Evolutionary conservation across 2,888 invertebrate species (phyloP), one percentile per base, ranked within the genome.

Genomic region (Drosophila vallismaia): DNA sequence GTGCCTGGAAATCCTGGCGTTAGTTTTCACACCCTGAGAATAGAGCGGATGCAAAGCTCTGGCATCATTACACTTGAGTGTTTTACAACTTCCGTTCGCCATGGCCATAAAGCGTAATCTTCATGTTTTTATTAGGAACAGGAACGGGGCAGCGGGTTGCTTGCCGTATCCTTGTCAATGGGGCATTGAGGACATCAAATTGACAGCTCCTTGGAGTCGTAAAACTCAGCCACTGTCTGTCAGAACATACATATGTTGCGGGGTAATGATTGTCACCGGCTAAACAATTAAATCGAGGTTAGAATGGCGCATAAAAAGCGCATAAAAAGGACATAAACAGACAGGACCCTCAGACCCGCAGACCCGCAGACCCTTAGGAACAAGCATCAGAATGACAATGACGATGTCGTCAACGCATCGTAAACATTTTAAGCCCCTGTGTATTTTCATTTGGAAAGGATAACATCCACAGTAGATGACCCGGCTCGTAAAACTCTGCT

Each of bases 251-350:
- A 81, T 79, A 88, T 77, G 85, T 74, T 75, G 71, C 24, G 81
- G 89, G 89, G 89, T 89, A 90, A 91, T 91, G 89, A 89, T 91
- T 91, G 91, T 91, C 91, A 91, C 91, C 91, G 91, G 91, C 90
- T 91, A 91, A 91, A 91, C 91, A 91, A 91, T 91, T 91, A 91
- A 91, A 91, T 91, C 91, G 91, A 91, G 90, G 91, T 91, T 91
- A 85, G 45, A 91, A 90, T 89, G 79, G 88, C 83, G 89, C 90
- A 91, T 91, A 91, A 91, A 91, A 89, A 79, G 80, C 80, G 84
- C 91, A 90, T 91, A 91, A 91, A 91, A 91, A 81, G 80, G 79
- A 83, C 84, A 90, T 91, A 91, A 91, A 91, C 83, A 56, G 46
- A 19, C 12, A 38, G 58, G 49, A 45, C 51, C 19, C 48, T 51